phyloP scores from a whole-genome alignment of 2,888 invertebrate genomes.

The Aleiodes alternator region DNA sequence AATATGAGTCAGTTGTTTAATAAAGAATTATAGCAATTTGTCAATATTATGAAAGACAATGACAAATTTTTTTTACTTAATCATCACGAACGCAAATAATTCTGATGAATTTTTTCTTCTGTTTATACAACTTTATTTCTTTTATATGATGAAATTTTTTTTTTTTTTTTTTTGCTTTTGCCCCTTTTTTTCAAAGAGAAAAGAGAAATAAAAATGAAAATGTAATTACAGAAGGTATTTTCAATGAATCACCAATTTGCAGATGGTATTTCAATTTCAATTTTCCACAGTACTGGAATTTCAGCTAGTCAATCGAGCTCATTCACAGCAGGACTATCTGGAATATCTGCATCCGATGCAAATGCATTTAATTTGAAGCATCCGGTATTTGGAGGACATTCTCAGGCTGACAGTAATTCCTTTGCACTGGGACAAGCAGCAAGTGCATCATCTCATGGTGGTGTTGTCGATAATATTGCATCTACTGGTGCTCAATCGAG shows the following conservation, averaged over 20 bases:
- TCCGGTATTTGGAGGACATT: slow-evolving; percentile 61
- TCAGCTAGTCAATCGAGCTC: slow-evolving; percentile 67
- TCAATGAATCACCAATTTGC: slow-evolving; percentile 1
- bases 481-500: slow-evolving; percentile 64
- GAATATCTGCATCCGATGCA: slow-evolving; percentile 64
- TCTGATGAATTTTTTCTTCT: background rate
- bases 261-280: background rate
- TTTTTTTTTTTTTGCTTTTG: background rate
- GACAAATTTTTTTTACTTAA: background rate
- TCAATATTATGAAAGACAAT: slow-evolving; percentile 8
- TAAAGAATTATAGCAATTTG: background rate
- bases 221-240: slow-evolving; percentile 3
- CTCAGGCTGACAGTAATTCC: slow-evolving; percentile 62
- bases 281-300: slow-evolving; percentile 56
- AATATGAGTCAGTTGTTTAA: background rate
- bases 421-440: slow-evolving; percentile 64
- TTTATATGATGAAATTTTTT: background rate
- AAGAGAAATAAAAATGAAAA: background rate
- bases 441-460: slow-evolving; percentile 63
- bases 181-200: too few species aligned
- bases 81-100: background rate
- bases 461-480: slow-evolving; percentile 65
- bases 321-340: slow-evolving; percentile 63
- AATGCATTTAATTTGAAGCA: slow-evolving; percentile 62
- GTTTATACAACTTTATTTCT: background rate